Conservation (phyloP, 2,797 vertebrate species). For the Poeciliopsis presidionis region DNA sequence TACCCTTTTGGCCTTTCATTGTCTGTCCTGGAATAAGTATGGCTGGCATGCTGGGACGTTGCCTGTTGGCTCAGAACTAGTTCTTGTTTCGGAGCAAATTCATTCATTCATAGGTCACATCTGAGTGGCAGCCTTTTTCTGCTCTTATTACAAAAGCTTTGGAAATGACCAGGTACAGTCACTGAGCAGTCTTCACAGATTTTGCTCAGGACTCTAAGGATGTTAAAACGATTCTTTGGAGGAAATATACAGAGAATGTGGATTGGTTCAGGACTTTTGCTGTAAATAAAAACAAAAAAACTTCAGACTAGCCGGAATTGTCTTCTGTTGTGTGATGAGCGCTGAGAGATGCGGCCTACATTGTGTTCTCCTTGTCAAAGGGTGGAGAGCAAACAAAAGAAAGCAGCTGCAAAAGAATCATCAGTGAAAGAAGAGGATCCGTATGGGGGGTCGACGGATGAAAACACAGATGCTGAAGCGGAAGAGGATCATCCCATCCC, state of each 20-base stretch:
- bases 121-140: not conserved
- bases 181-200: too few species aligned
- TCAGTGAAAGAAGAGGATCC: slow-evolving; percentile 78
- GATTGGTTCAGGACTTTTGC: not conserved
- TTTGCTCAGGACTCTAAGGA: not conserved
- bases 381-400: slow-evolving; percentile 71
- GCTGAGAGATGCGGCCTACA: not conserved
- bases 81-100: not conserved
- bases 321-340: not conserved
- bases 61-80: not conserved
- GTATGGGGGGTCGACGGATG: slow-evolving; percentile 88
- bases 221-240: not conserved
- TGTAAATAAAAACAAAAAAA: not conserved
- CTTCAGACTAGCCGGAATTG: not conserved
- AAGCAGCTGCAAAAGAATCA: slow-evolving; percentile 11
- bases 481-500: slow-evolving; percentile 85
- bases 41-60: not conserved
- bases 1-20: not conserved
- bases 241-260: not conserved
- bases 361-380: slow-evolving; percentile 51
- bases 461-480: slow-evolving; percentile 88
- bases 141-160: not conserved
- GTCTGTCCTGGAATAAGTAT: not conserved
- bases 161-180: not conserved
- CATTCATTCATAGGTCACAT: not conserved